Conservation (phyloP, 2,888 invertebrate genomes). For the Cactoblastis cactorum region DNA sequence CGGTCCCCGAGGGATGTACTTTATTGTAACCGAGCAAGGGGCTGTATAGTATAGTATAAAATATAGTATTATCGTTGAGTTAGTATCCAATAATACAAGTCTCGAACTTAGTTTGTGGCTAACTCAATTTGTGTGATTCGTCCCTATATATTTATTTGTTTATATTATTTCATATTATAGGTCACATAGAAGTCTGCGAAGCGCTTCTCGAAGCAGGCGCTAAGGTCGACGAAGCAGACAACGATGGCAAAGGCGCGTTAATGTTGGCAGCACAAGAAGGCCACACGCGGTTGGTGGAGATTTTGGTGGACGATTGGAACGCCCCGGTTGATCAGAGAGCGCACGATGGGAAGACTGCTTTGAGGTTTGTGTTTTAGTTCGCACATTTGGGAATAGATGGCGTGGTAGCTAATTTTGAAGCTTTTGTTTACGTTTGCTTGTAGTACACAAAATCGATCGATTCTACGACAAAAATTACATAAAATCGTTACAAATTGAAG, state of each 20-base stretch:
- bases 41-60: no score
- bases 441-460: no score
- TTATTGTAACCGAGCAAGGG: no score
- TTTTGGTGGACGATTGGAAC: slow-evolving; percentile 85
- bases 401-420: neutral
- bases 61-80: no score
- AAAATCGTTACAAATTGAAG: no score
- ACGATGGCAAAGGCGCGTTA: slow-evolving; percentile 92
- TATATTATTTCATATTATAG: slow-evolving; percentile 43
- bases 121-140: no score
- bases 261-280: slow-evolving; percentile 95
- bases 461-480: no score
- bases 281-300: slow-evolving; percentile 81
- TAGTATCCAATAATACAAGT: no score
- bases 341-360: slow-evolving; percentile 93
- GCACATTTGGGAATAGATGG: neutral
- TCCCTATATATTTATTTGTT: no score
- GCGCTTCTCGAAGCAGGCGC: slow-evolving; percentile 92
- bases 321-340: slow-evolving; percentile 91
- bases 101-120: no score
- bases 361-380: slow-evolving; percentile 74
- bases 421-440: no score
- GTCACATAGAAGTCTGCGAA: slow-evolving; percentile 90
- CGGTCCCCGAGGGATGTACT: no score
- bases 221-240: slow-evolving; percentile 92